Percentiles rank a stretch among this genome's conserved stretches.
These are phyloP conservation scores for Delia radicum DNA, from an alignment of 1,140 invertebrate species.

Conservation along the genomic window DNA sequence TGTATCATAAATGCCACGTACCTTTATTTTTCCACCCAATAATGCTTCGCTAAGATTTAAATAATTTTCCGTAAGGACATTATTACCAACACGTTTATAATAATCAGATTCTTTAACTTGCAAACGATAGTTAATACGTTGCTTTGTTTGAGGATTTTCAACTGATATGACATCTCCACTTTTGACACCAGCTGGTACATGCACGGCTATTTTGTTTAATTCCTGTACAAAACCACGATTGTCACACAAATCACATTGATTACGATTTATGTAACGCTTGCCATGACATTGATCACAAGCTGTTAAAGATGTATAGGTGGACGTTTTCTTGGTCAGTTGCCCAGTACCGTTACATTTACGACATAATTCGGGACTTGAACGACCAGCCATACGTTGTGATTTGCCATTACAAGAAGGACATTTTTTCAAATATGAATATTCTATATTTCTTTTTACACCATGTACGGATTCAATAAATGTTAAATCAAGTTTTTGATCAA, in stretches of 20 bases:
- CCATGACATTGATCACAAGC: slow-evolving; percentile 45
- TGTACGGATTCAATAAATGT: slow-evolving; percentile 42
- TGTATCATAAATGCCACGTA: slow-evolving; percentile 44
- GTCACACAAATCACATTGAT: slow-evolving; percentile 44
- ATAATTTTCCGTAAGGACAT: slow-evolving; percentile 43
- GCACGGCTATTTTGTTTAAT: slow-evolving; percentile 36
- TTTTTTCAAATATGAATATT: slow-evolving; percentile 41
- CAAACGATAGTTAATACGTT: slow-evolving; percentile 37
- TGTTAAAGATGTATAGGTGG: slow-evolving; percentile 34
- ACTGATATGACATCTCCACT: slow-evolving; percentile 42
- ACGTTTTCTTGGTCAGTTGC: slow-evolving; percentile 37
- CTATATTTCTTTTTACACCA: slow-evolving; percentile 45
- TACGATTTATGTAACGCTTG: slow-evolving; percentile 43
- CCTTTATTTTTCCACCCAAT: slow-evolving; percentile 39
- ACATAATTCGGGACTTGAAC: slow-evolving; percentile 43
- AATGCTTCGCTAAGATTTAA: slow-evolving; percentile 45
- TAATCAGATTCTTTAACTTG: slow-evolving; percentile 40
- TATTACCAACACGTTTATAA: slow-evolving; percentile 45
- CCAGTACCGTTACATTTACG: slow-evolving; percentile 48
- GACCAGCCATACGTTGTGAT: slow-evolving; percentile 39
- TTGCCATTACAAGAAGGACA: slow-evolving; percentile 47
- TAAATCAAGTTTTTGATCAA: slow-evolving; percentile 35
- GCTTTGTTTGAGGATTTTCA: slow-evolving; percentile 43
- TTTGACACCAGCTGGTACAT: slow-evolving; percentile 42
- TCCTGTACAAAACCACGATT: slow-evolving; percentile 41